These are phyloP conservation scores for Bergia puertoricense DNA, from an alignment of 92 coral and sea anemone genomes.

Conservation along the genomic window DNA sequence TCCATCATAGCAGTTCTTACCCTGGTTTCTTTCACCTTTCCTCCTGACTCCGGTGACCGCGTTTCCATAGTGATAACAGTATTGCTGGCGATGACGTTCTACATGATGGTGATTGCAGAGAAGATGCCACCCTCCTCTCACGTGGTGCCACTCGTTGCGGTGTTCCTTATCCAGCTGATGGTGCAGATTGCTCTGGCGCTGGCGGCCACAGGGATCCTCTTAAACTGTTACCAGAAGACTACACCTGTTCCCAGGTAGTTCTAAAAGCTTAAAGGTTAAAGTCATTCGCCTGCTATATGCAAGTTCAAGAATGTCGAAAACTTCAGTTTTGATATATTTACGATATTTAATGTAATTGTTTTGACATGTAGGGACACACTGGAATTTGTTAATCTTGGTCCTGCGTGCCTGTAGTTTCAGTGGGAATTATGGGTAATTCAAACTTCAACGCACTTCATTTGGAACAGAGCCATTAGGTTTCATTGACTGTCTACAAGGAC, in stretches of 20 bases:
- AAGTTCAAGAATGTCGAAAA: too few relatives aligned
- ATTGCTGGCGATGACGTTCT: constrained; percentile 52
- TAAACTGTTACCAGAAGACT: constrained; percentile 28
- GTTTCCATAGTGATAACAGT: constrained; percentile 59
- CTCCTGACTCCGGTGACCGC: constrained; percentile 59
- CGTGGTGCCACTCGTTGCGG: constrained; percentile 47
- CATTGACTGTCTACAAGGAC: too few relatives aligned
- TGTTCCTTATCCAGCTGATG: constrained; percentile 45
- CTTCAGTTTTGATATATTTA: too few relatives aligned
- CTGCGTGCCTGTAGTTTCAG: too few relatives aligned
- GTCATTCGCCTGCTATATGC: too few relatives aligned
- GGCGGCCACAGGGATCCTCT: constrained; percentile 41
- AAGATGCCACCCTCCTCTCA: constrained; percentile 57
- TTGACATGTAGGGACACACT: too few relatives aligned
- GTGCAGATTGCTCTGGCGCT: constrained; percentile 44
- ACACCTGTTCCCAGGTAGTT: constrained; percentile 29
- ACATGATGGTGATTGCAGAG: constrained; percentile 55
- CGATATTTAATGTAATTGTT: too few relatives aligned
- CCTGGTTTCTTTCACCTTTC: constrained; percentile 41
- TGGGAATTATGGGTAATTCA: too few relatives aligned
- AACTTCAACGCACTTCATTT: too few relatives aligned
- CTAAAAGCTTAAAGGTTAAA: neutral
- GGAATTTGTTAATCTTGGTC: too few relatives aligned
- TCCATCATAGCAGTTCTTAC: constrained; percentile 50
- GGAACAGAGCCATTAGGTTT: too few relatives aligned